Base-by-base conservation (phyloP, 30 jellyfish, hydroid and myxozoan species). In the Pseudorhiza aurosa region DNA sequence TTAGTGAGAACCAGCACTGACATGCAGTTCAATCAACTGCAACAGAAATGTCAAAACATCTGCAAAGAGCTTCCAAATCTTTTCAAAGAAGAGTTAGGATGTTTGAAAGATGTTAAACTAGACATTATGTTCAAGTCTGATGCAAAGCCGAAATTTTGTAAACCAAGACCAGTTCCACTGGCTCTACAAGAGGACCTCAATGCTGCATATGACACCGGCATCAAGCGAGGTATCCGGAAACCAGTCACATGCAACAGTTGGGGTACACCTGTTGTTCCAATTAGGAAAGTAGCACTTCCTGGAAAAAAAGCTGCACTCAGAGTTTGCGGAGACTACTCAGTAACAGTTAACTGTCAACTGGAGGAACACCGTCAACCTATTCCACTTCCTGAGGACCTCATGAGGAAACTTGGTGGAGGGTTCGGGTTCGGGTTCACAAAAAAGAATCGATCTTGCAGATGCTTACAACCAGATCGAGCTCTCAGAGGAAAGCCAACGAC, bases 81-180 rank as follows among this genome's bases (percentile, higher is more conserved):
- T 1, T 75, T 19, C 50, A 75, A 55, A 22, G 28, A 3, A 1
- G 86, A 75, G 67, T 67, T 75, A 4, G 86, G 88, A 8, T n/a
- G 77, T 2, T 32, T 30, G 24, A 74, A 74, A 59, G 87, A 56
- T 51, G 21, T 74, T n/a, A 87, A 74, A 53, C 87, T 74, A 32
- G 87, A 74, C 9, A 76, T 55, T 39, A 57, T 17, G 71, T 57
- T 57, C 71, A 57, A 57, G 71, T 39, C 71, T 57, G 71, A 57
- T 22, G 71, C 71, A 57, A 28, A 57, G 25, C 71, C 71, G 25
- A n/a, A 57, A 57, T 57, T 57, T 57, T 57, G 71, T 39, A 57
- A 57, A 28, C 71, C 39, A 0, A 57, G 71, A 57, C 26, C 71
- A 22, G 71, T 57, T 57, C 71, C 71, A 11, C 25, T 57, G 71